Percentiles rank a stretch among this genome's conserved stretches.
These are phyloP conservation scores for Megalopta genalis DNA, from an alignment of 1,140 invertebrate species.

Conservation along the genomic window DNA sequence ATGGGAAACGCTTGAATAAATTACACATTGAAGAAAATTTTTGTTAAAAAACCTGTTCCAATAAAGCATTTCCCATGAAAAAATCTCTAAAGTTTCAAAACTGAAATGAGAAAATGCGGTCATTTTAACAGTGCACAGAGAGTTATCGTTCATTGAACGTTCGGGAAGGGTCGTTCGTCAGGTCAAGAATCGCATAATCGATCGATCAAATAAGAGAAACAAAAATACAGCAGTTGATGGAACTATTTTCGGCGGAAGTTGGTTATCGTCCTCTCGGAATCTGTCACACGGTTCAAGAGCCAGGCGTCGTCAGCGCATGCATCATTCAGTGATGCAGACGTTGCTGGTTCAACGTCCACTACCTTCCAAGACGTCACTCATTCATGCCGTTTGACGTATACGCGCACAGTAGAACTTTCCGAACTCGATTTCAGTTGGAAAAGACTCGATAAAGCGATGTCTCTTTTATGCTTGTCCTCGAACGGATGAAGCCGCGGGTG, in stretches of 20 bases:
- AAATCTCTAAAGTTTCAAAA: too few species aligned
- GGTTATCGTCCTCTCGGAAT: background rate
- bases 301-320: slow-evolving; percentile 2
- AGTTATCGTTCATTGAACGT: background rate
- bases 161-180: background rate
- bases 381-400: slow-evolving; percentile 4
- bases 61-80: too few species aligned
- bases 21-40: too few species aligned
- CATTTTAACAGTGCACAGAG: too few species aligned
- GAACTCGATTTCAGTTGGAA: background rate
- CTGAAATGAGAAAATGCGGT: too few species aligned
- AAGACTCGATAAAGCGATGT: background rate
- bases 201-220: background rate
- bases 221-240: background rate
- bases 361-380: background rate
- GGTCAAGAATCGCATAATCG: too few species aligned
- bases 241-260: slow-evolving; percentile 9
- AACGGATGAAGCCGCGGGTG: background rate
- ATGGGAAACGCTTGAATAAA: too few species aligned
- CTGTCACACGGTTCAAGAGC: background rate
- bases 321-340: slow-evolving; percentile 11
- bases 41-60: too few species aligned
- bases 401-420: background rate
- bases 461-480: background rate
- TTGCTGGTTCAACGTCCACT: background rate